A percentile compares a stretch with the other conserved stretches of the same genome.
These are phyloP conservation scores for Abrostola tripartita DNA, from an alignment of 2,888 invertebrate species.

Conservation along the genomic window DNA sequence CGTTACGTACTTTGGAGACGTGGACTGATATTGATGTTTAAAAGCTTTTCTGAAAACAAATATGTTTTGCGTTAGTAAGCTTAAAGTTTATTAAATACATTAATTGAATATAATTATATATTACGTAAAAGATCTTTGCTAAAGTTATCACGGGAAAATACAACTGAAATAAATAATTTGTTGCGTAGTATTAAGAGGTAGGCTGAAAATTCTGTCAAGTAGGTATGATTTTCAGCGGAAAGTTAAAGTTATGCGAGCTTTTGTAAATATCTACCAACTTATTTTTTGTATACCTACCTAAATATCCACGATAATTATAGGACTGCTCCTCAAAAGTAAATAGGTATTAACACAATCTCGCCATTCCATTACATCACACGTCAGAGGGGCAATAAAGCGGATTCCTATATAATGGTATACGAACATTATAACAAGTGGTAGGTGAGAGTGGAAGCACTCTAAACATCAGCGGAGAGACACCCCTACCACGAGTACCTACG, in stretches of 20 bases:
- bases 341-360: slow-evolving; percentile 34
- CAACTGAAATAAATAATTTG: no score
- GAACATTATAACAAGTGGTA: slow-evolving; percentile 52
- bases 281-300: not conserved
- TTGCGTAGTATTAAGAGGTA: no score
- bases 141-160: not conserved
- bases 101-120: not conserved
- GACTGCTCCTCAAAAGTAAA: slow-evolving; percentile 18
- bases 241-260: no score
- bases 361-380: slow-evolving; percentile 44
- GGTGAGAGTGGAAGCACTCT: slow-evolving; percentile 55
- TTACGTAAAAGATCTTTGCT: not conserved
- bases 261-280: no score
- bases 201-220: no score
- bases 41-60: not conserved
- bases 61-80: not conserved
- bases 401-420: slow-evolving; percentile 48
- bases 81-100: not conserved
- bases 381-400: slow-evolving; percentile 46
- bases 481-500: slow-evolving; percentile 39
- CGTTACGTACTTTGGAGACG: no score
- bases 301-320: slow-evolving; percentile 1
- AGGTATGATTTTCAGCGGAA: no score
- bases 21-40: no score
- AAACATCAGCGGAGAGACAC: slow-evolving; percentile 41